Base-by-base conservation (phyloP, 2,888 invertebrate genomes). In the Epinotia ramella region DNA sequence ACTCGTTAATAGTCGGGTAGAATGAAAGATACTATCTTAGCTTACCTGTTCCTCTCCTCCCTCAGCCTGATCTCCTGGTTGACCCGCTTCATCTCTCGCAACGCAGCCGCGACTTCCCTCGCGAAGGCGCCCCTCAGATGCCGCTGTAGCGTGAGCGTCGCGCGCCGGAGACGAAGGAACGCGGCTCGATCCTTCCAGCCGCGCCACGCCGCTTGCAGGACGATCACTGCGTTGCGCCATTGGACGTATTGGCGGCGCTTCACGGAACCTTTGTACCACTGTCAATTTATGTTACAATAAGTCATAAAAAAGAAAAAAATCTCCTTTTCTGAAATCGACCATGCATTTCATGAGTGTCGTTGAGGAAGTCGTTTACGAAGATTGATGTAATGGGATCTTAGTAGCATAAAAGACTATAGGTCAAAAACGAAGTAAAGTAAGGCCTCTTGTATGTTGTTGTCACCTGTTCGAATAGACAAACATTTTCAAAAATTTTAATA, bases 121-220 rank as follows among this genome's bases (percentile, higher is more conserved):
- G 98, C 98, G 91, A 98, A 98, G 82, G 98, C 98, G 3, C 98
- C 98, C 12, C 98, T 93, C 78, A 98, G 91, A 87, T 97, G 98
- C 77, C 97, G 95, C 92, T 98, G 98, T 79, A 98, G 97, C 20
- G 98, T 96, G 80, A 98, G 95, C 0, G 97, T 97, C 0, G 98
- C 97, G 18, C 98, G 95, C n/a, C 98, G 95, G 86, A 97, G 96
- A 63, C 96, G 95, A 81, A 98, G 94, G 92, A 98, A 98, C 81
- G 96, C 95, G 73, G 98, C 97, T 66, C 98, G 95, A 78, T 96
- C 95, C 89, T 97, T 97, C 98, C 98, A 98, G 9, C 98, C 97
- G 78, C 96, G 96, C 89, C 97, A 97, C 16, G 97, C 97, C 81
- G 97, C 97, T 86, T 98, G 98, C 67, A 98, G 96, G 69, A 95